phyloP scores from a whole-genome alignment of 2,888 invertebrate genomes.

The Nomada fucata region DNA sequence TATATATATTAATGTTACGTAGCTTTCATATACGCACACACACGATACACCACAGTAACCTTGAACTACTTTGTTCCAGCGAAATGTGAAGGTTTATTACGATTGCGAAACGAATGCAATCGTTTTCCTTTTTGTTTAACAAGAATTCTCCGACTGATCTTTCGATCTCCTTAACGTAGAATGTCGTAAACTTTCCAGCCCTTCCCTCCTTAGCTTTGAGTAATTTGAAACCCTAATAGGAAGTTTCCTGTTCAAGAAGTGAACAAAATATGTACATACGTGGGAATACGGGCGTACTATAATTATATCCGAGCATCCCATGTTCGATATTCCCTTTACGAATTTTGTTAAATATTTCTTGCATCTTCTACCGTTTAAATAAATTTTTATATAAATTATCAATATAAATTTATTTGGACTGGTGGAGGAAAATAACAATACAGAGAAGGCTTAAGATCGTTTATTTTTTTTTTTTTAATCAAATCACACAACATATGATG shows the following conservation, averaged over 20 bases:
- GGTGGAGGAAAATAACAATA: background rate
- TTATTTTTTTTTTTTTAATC: slow-evolving; percentile 69
- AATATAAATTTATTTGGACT: no score
- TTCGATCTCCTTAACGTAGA: slow-evolving; percentile 57
- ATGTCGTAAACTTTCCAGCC: slow-evolving; percentile 11
- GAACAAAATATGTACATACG: background rate
- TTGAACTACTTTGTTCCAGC: slow-evolving; percentile 75
- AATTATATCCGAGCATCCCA: background rate
- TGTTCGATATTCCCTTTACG: no score
- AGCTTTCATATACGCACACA: slow-evolving; percentile 1
- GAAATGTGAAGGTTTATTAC: slow-evolving; percentile 65
- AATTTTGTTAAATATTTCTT: no score
- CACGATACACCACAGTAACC: slow-evolving; percentile 64
- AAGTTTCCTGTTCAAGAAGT: slow-evolving; percentile 76
- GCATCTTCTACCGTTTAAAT: no score
- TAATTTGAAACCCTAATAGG: slow-evolving; percentile 76
- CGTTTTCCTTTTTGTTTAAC: slow-evolving; percentile 61
- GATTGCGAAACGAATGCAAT: slow-evolving; percentile 74
- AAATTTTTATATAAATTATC: no score
- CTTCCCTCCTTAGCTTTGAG: slow-evolving; percentile 25
- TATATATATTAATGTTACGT: slow-evolving; percentile 1
- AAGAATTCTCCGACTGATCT: slow-evolving; percentile 41
- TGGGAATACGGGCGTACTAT: background rate
- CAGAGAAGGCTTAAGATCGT: slow-evolving; percentile 64
- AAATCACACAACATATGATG: slow-evolving; percentile 76